A percentile compares a stretch with the other conserved stretches of the same genome.
phyloP scores from a whole-genome alignment of 2,797 vertebrate species.

The Lacerta bilineata region DNA sequence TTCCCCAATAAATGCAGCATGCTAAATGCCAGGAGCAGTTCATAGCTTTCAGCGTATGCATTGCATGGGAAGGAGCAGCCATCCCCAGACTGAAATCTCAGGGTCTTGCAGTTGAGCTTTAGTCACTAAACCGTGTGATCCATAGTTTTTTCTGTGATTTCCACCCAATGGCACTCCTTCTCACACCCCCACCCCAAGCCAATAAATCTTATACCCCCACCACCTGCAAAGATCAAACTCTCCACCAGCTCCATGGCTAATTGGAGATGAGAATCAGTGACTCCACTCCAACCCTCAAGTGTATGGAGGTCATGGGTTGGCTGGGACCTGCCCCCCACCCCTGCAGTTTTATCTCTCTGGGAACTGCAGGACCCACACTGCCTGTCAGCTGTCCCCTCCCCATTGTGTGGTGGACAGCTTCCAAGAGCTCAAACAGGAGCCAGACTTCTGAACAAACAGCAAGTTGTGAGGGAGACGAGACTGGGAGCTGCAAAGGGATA shows the following conservation, averaged over 20 bases:
- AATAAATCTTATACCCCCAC: slow-evolving; percentile 63
- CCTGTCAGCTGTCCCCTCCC: slow-evolving; percentile 60
- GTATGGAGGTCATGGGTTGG: slow-evolving; percentile 73
- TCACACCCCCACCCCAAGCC: background rate
- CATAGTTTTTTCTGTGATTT: background rate
- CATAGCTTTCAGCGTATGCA: background rate
- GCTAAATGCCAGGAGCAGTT: background rate
- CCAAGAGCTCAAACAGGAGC: background rate
- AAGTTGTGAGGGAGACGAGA: background rate
- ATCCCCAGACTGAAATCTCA: background rate
- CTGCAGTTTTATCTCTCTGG: slow-evolving; percentile 82
- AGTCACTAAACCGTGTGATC: slow-evolving; percentile 5
- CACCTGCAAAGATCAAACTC: slow-evolving; percentile 59
- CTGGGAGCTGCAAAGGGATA: background rate
- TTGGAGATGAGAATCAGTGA: slow-evolving; percentile 53
- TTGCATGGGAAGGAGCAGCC: background rate
- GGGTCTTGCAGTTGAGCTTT: background rate
- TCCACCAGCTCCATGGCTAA: slow-evolving; percentile 63
- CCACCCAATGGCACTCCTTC: background rate
- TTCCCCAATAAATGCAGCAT: background rate
- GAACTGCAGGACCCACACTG: slow-evolving; percentile 53
- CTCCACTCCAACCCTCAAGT: slow-evolving; percentile 39
- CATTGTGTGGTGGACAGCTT: background rate
- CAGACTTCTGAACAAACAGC: background rate
- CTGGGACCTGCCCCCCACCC: slow-evolving; percentile 65